These are phyloP conservation scores for Ophthalmolycus amberensis DNA, from an alignment of 2,113 vertebrate genomes.

Conservation along the genomic window DNA sequence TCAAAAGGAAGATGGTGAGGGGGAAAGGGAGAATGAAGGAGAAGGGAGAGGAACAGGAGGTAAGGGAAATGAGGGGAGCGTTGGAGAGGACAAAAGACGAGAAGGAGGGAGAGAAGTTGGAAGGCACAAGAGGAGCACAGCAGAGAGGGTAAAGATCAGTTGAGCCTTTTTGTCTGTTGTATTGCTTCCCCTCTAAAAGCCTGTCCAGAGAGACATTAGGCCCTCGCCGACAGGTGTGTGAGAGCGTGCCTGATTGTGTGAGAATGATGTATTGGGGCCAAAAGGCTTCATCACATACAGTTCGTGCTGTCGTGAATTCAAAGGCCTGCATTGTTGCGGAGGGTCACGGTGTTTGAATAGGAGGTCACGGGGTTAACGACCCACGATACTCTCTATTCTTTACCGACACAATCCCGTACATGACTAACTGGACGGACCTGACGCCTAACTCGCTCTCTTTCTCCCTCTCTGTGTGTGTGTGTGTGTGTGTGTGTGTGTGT, in stretches of 20 bases:
- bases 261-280: conserved; percentile 69
- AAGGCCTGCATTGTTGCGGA: conserved; percentile 69
- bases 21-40: not conserved
- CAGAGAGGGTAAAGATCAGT: conserved; percentile 69
- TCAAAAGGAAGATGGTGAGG: conserved; percentile 23
- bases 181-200: conserved; percentile 68
- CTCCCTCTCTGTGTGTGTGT: conserved; percentile 21
- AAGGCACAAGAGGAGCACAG: conserved; percentile 14
- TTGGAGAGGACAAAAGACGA: conserved; percentile 53
- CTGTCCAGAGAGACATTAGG: conserved; percentile 71
- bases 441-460: conserved; percentile 37
- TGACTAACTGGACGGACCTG: conserved; percentile 58
- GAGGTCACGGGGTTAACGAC: conserved; percentile 68
- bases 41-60: not conserved
- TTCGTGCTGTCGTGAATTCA: conserved; percentile 74
- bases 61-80: conserved; percentile 34
- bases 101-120: conserved; percentile 38
- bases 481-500: conserved; percentile 39
- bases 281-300: conserved; percentile 73
- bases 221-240: conserved; percentile 57
- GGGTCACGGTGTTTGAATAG: conserved; percentile 66
- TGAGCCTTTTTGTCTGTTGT: conserved; percentile 61
- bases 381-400: conserved; percentile 60
- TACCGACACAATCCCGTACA: conserved; percentile 53
- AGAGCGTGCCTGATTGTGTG: conserved; percentile 63